Base-by-base conservation (phyloP, 2,113 vertebrate genomes). In the Catharus minimus region DNA sequence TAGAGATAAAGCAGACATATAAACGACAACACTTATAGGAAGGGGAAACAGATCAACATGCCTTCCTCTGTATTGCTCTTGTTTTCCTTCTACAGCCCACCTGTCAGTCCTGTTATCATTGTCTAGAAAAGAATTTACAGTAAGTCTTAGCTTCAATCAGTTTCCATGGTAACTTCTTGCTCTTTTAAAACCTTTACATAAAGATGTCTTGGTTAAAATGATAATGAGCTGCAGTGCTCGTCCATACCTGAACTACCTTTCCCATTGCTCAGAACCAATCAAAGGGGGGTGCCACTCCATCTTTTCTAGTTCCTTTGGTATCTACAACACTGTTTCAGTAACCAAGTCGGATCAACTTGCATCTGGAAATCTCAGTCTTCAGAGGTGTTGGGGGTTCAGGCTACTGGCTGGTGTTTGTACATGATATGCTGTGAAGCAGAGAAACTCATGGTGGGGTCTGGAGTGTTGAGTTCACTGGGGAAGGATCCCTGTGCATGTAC, bases 91-190 rank as follows among this genome's bases (percentile, higher is more conserved):
- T 93, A 86, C 71, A 94, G 62, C 74, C 83, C 77, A 90, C 93
- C 90, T 90, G 88, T 90, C 86, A 95, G 84, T 82, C 62, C 66
- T 79, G 66, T 90, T 95, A 88, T 47, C 47, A 33, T 90, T 82
- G 66, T 82, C 74, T 84, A 82, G 81, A 66, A 87, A 95, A 78
- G 64, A 93, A 95, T 92, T 94, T 89, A 90, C 67, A 79, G 39
- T 90, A 90, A 94, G 58, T 87, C 66, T 87, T 71, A 89, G 74
- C 81, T 94, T 90, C 92, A 92, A 89, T 86, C 71, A 76, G 95
- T 96, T 94, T 82, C 95, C 81, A 95, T 95, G 81, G 95, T 89
- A 82, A 96, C 92, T 60, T 52, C 60, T 44, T 84, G 84, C 87
- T 94, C 74, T 92, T 92, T 94, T 87, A 82, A 93, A 89, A 79